Evolutionary conservation across 1,140 invertebrate genomes (phyloP), one percentile per base, ranked within the genome.

Genomic region (Drosophila neocordata): DNA sequence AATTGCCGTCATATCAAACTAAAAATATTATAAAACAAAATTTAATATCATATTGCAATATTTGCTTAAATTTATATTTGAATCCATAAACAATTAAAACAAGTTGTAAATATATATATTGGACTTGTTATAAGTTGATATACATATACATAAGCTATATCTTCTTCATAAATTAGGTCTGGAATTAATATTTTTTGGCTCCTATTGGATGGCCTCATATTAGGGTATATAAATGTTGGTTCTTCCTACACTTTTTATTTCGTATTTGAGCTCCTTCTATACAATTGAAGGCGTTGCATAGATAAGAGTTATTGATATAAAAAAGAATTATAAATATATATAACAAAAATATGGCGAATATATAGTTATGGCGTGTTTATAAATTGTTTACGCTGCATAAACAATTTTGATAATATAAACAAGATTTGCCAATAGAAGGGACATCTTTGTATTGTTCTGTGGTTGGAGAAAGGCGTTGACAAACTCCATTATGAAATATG

Each of bases 331-430:
- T 65, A 44, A 44, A 9, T 44, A 44, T 15, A 76, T 80, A 48
- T 52, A 38, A 44, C 53, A 37, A 48, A 48, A 20, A 48, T 20
- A 48, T 48, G 18, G 51, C 48, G 13, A 56, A 18, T 7, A 31
- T 31, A 7, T 20, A 71, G 34, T 65, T 60, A 73, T 85, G 82
- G 82, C 82, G 82, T 75, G 78, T 69, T n/a, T 1, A 6, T n/a
- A 74, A 78, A 87, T 87, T 87, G 82, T 87, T 87, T 87, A 88
- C 70, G 53, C 57, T 58, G 56, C 58, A 63, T 87, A 88, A 87
- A 87, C 82, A 87, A 62, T 73, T 82, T 75, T 55, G 24, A 13
- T 34, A 41, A 22, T 34, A 59, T 71, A 60, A 56, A 67, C 60
- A 77, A 73, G 48, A 34, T 56, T 48, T 35, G 9, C 15, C 35